Percentiles rank a stretch among this genome's conserved stretches.
Conservation (phyloP, 2,888 invertebrate species). For the Nipponacmea schrenckii region DNA sequence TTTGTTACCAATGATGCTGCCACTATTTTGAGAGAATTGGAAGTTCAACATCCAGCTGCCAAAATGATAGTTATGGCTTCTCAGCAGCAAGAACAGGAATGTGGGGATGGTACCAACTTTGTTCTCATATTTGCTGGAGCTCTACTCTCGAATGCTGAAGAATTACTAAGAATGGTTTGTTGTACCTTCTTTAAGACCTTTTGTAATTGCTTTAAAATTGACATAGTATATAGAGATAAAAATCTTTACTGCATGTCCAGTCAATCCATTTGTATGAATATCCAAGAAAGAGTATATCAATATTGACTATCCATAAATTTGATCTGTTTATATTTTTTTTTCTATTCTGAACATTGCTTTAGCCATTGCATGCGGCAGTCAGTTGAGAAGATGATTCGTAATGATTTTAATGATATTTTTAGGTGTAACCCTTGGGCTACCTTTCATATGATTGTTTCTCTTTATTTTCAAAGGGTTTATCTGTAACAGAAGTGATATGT, state of each 20-base stretch:
- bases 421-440: no score
- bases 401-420: no score
- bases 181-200: neutral
- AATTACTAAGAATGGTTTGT: constrained; percentile 82
- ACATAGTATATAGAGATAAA: no score
- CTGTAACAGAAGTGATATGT: constrained; percentile 94
- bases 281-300: no score
- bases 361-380: no score
- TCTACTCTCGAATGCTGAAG: constrained; percentile 90
- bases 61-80: constrained; percentile 95
- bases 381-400: no score
- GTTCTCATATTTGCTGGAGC: constrained; percentile 95
- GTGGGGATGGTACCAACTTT: constrained; percentile 99
- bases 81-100: constrained; percentile 98
- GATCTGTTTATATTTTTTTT: no score
- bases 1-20: constrained; percentile 99
- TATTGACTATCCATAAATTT: no score
- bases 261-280: no score
- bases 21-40: constrained; percentile 80
- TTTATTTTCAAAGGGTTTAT: constrained; percentile 78
- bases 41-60: constrained; percentile 97
- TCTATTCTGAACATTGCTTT: no score
- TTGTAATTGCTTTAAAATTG: no score
- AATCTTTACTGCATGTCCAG: no score
- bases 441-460: constrained; percentile 25